Conservation (phyloP, 2,797 vertebrate species). For the Hozukius guyotensis region DNA sequence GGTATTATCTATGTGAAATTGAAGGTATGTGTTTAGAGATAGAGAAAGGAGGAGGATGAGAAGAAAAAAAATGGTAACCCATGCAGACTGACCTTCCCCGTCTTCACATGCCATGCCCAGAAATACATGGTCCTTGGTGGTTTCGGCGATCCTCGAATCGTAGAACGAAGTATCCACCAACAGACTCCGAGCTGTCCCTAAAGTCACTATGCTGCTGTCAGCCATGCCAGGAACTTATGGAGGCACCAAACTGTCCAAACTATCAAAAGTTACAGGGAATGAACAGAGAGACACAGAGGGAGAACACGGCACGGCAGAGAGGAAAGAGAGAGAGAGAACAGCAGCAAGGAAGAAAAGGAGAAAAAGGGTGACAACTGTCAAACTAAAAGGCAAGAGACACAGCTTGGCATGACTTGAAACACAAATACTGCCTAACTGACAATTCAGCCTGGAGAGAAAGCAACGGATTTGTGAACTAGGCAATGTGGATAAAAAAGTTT, state of each 20-base stretch:
- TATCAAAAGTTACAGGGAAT: slow-evolving; percentile 54
- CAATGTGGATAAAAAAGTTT: background rate
- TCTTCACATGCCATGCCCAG: slow-evolving; percentile 76
- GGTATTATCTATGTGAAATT: background rate
- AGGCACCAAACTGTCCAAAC: slow-evolving; percentile 71
- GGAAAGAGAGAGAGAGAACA: slow-evolving; percentile 8
- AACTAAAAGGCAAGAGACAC: slow-evolving; percentile 25
- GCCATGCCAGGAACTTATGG: slow-evolving; percentile 83
- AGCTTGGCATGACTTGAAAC: slow-evolving; percentile 28
- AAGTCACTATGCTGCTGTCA: slow-evolving; percentile 87
- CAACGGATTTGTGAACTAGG: background rate
- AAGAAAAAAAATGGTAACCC: background rate
- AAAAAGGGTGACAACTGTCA: slow-evolving; percentile 52
- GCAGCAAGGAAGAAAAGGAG: background rate
- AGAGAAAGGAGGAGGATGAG: background rate
- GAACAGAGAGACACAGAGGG: slow-evolving; percentile 27
- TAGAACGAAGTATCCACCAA: slow-evolving; percentile 92
- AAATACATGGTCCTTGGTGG: slow-evolving; percentile 88
- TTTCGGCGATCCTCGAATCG: slow-evolving; percentile 90
- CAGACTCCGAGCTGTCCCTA: slow-evolving; percentile 85
- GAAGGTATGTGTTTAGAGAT: background rate
- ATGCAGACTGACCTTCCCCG: slow-evolving; percentile 85
- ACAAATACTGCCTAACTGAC: slow-evolving; percentile 9
- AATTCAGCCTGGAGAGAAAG: slow-evolving; percentile 10
- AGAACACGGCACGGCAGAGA: slow-evolving; percentile 17